Evolutionary conservation across 2,113 vertebrate genomes (phyloP), one percentile per base, ranked within the genome.

Genomic region (Ovis canadensis): DNA sequence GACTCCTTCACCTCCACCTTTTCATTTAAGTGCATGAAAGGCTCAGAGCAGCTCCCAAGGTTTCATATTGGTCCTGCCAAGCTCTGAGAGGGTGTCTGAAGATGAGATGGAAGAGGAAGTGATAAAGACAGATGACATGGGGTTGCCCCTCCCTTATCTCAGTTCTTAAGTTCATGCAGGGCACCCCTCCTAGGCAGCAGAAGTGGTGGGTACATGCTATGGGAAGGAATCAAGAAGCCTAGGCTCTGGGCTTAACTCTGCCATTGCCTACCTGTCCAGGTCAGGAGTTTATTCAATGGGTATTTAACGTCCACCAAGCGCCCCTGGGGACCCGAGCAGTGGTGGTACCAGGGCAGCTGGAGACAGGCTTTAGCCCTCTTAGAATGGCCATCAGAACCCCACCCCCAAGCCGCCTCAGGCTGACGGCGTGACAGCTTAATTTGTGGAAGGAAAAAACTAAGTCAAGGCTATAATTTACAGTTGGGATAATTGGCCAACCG

Each of bases 381-480:
- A 94, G 89, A 96, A 80, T 87, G 88, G 83, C 96, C 91, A 89
- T 55, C 57, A 91, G 45, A 45, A 92, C 36, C 85, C 80, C 4
- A 78, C 91, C 91, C 57, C 86, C 71, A 83, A 97, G 91, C 86
- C 81, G 96, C 93, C 90, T 97, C 87, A 91, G 86, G 93, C 97
- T 98, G 97, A 97, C 11, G 6, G 91, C 43, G 1, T 98, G 98
- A 98, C 96, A 97, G 96, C 97, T 97, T 98, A 98, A 98, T 98
- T 96, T 97, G 97, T 89, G 87, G 82, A 97, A 94, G 93, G 91
- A 86, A 98, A 98, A 98, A 96, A 91, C 95, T 71, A 97, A 98
- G 93, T 93, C 94, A 98, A 98, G 93, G 97, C 96, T 98, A 87
- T 97, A 98, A 98, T 98, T 98, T 98, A 98, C 97, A 98, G 98